These are phyloP conservation scores for Spilosoma lubricipeda DNA, from an alignment of 2,888 invertebrate species.

Conservation along the genomic window DNA sequence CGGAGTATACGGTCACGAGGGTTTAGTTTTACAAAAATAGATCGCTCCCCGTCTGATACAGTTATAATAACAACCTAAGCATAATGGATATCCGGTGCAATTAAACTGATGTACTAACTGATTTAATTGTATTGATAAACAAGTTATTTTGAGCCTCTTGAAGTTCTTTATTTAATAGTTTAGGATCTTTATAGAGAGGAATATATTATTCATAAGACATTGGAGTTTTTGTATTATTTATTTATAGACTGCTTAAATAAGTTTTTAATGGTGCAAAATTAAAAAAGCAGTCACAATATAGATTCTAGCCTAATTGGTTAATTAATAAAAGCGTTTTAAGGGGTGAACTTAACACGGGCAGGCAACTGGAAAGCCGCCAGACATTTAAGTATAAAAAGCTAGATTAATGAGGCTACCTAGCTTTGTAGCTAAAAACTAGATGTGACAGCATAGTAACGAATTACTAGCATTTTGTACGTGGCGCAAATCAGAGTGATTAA, in stretches of 20 bases:
- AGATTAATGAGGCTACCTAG: constrained; percentile 61
- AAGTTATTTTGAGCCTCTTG: neutral
- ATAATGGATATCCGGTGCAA: no score
- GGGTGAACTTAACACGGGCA: constrained; percentile 72
- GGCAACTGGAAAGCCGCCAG: constrained; percentile 75
- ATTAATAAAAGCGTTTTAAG: constrained; percentile 76
- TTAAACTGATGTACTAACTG: no score
- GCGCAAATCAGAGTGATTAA: constrained; percentile 14
- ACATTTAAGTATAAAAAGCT: constrained; percentile 70
- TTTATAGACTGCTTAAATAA: neutral
- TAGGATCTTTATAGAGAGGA: neutral
- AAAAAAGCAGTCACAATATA: constrained; percentile 74
- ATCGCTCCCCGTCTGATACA: neutral
- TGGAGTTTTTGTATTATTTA: neutral
- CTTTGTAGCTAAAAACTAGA: constrained; percentile 38
- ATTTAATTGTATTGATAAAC: neutral
- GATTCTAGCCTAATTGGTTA: constrained; percentile 82
- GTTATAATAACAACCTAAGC: no score
- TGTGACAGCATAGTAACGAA: constrained; percentile 35
- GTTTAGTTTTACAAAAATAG: neutral
- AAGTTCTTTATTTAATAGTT: neutral
- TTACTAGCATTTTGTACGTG: constrained; percentile 35
- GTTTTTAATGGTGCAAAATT: constrained; percentile 70
- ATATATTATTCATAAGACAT: neutral
- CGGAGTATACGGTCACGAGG: no score